Base-by-base conservation (phyloP, 64 coral and sea anemone species). In the Stichodactyla mertensii region DNA sequence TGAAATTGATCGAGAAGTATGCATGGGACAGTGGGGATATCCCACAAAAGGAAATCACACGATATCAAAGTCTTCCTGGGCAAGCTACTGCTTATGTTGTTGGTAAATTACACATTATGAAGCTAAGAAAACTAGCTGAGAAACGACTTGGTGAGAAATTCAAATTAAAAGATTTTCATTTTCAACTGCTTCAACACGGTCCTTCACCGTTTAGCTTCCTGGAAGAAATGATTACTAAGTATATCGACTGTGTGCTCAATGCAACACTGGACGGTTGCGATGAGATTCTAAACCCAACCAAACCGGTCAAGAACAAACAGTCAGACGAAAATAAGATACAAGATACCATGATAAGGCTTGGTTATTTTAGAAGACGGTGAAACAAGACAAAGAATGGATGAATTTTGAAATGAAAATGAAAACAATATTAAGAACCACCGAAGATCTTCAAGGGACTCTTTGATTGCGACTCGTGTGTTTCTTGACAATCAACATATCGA, bases 81-180 rank as follows among this genome's bases (percentile, higher is more conserved):
- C 95, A 98, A 83, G 90, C 95, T 9, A 92, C 92, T 8, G 81
- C 92, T 12, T 98, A 98, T 71, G 85, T 94, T 89, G 77, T 94
- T 28, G 95, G 95, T 45, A 89, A 92, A 52, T 51, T 89, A 10
- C 83, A 58, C 23, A 78, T 98, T 61, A 83, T 98, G 24, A 82
- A 86, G 56, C 88, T 94, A 62, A 89, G 93, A 88, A 53, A 89
- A 53, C 18, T 71, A 22, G 85, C 92, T 22, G 64, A 26, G 14
- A 84, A 54, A n/a, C 51, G 52, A 27, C 89, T 98, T 18, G 89
- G 89, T 19, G 81, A 86, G 0, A 86, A 88, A 24, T 98, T 98
- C 59, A 91, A 82, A 16, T 80, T 90, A 10, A 90, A 93, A 83
- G 94, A 97, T 70, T 97, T 97, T 23, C 94, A 97, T 87, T 97